phyloP scores from a whole-genome alignment of 2,113 vertebrate species.

The Plectropomus leopardus region DNA sequence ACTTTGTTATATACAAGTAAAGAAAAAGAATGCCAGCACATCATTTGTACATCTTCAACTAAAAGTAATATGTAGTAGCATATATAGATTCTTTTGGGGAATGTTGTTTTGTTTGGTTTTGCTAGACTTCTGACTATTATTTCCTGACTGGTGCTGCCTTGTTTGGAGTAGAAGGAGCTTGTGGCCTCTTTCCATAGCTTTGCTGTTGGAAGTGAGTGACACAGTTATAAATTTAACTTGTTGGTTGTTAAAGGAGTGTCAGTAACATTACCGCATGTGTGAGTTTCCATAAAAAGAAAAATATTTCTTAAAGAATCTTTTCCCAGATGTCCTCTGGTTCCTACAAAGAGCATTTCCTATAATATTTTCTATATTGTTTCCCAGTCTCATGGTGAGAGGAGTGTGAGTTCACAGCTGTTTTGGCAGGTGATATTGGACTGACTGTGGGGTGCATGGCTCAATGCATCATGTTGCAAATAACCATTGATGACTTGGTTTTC shows the following conservation, averaged over 20 bases:
- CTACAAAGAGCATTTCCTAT: conserved; percentile 14
- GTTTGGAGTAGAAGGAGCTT: neutral
- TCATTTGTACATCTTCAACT: neutral
- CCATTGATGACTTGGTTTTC: neutral
- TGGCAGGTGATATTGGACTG: conserved; percentile 30
- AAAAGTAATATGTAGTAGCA: neutral
- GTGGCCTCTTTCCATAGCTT: conserved; percentile 10
- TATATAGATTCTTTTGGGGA: neutral
- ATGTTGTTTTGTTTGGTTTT: neutral
- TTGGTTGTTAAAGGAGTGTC: neutral
- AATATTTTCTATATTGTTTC: conserved; percentile 7
- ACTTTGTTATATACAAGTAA: neutral
- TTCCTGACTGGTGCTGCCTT: conserved; percentile 4
- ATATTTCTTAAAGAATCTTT: conserved; percentile 15
- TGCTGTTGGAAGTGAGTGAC: conserved; percentile 21
- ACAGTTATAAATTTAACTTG: conserved; percentile 26
- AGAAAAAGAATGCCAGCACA: neutral
- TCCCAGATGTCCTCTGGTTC: conserved; percentile 7
- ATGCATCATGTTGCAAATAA: conserved; percentile 32
- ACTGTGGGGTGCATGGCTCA: conserved; percentile 8
- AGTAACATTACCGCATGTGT: conserved; percentile 21
- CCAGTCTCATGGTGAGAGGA: conserved; percentile 19
- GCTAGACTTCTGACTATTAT: neutral
- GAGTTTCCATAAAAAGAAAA: conserved; percentile 25
- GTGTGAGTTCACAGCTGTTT: conserved; percentile 37